Evolutionary conservation across 2,113 vertebrate species (phyloP), one percentile per base, ranked within the genome.

Genomic region (Puntigrus tetrazona): DNA sequence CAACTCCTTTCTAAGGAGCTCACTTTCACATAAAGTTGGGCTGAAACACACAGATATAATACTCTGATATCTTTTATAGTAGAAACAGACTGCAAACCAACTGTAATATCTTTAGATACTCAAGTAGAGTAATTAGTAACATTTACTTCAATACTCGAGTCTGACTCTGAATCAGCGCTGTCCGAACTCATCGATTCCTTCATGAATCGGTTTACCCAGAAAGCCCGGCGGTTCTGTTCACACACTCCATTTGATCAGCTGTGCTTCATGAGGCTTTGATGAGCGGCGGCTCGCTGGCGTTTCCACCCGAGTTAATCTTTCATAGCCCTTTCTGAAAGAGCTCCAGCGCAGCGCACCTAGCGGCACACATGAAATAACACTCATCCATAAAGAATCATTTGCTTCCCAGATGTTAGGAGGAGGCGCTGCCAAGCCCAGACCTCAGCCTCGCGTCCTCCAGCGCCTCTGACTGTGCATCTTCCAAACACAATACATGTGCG

Each of bases 181-280:
- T 65, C 61, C 22, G 20, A 70, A 38, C 65, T 20, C 7, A 67
- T 67, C 0, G 16, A 67, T 34, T 20, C 61, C 61, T 18, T 0
- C 7, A 8, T 34, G 3, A 36, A 36, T 36, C 31, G 27, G 80
- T 84, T 90, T 86, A 81, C 76, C 88, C 86, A 88, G 83, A 86
- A 81, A 82, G 69, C 85, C 83, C 88, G 87, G 88, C 85, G 81
- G 85, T 84, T 36, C 74, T 82, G 76, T 87, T 85, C 81, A 89
- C 77, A 85, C 80, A 5, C 70, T 88, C 73, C 0, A 88, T 91
- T 91, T 93, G 86, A 92, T 92, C 88, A 89, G 70, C 70, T 83
- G n/a, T 27, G 22, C 88, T 80, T 72, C 84, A 9, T 78, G 83
- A 87, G 25, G 84, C 78, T 84, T 92, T 47, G 86, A 90, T 88